Evolutionary conservation across 2,113 vertebrate genomes (phyloP), one percentile per base, ranked within the genome.

Genomic region (Verasper variegatus): DNA sequence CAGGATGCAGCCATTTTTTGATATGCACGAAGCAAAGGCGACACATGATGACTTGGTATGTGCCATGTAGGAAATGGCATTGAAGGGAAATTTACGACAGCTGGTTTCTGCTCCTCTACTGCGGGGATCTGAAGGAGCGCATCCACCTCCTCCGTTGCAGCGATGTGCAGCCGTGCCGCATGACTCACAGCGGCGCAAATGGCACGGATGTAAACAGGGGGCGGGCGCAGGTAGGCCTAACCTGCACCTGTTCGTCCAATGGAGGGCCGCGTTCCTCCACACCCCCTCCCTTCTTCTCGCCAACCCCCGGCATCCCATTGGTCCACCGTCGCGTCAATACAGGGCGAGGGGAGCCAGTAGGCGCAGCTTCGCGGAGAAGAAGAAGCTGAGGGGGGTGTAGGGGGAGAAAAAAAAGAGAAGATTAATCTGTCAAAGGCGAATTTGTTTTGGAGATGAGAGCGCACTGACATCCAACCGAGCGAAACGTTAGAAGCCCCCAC

Each of bases 91-190:
- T 80, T 51, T 58, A 82, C 55, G 61, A 68, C 79, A 54, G 78
- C 74, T 65, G 74, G 2, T 81, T 60, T 72, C 52, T 64, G 79
- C 78, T 74, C 69, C 78, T 78, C 63, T 71, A 68, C 85, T 91
- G 90, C 89, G 42, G 86, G 72, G 55, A 73, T 68, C 61, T 76
- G 71, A 47, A 71, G 76, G 66, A 82, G 80, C 74, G 79, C 82
- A 56, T 87, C 81, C 84, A 69, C 80, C 77, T 81, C 81, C 37
- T 63, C 68, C 67, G 86, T 81, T 84, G 84, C 87, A 79, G 80
- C 81, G 89, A 89, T 84, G 87, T 86, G 89, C 89, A 91, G 90
- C 89, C 86, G 92, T 92, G 91, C 89, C 90, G 92, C 92, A 92
- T 92, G 93, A 93, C 85, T 94, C 92, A 93, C 91, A 54, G 63